Evolutionary conservation across 2,888 invertebrate species (phyloP).

Genomic region (Physocephala rufipes): DNA sequence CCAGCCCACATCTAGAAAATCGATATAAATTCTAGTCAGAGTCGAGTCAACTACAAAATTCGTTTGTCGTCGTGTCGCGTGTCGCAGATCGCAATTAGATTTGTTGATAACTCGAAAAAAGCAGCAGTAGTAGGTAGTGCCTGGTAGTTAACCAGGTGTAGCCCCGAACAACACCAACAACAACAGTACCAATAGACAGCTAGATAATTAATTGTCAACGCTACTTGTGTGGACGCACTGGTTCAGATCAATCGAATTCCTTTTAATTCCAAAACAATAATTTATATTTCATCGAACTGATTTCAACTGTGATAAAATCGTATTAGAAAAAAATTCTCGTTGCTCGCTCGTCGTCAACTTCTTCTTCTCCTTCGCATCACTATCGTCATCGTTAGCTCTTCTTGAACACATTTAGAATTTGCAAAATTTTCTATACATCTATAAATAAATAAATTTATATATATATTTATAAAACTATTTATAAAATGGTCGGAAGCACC

Average conservation of each 20-base stretch:
- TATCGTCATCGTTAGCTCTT: not conserved
- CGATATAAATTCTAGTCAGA: slow-evolving; percentile 50
- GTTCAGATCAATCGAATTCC: not conserved
- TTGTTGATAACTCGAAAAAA: slow-evolving; percentile 2
- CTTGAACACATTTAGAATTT: not conserved
- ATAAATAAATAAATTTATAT: slow-evolving; percentile 7
- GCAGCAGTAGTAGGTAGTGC: too few relatives aligned
- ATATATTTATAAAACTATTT: slow-evolving; percentile 35
- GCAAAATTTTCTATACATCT: slow-evolving; percentile 4
- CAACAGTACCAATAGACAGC: not conserved
- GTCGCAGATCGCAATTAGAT: slow-evolving; percentile 12
- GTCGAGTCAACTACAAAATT: slow-evolving; percentile 47
- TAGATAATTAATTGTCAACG: not conserved
- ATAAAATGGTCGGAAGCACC: slow-evolving; percentile 81
- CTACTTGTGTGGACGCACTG: not conserved
- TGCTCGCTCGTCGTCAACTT: not conserved
- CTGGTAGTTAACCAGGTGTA: too few relatives aligned
- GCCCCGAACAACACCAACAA: too few relatives aligned
- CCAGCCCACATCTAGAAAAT: slow-evolving; percentile 41
- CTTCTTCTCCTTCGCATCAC: slow-evolving; percentile 11
- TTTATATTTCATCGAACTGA: slow-evolving; percentile 44
- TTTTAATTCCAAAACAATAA: slow-evolving; percentile 2
- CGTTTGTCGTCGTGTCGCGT: slow-evolving; percentile 21
- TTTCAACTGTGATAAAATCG: slow-evolving; percentile 51
- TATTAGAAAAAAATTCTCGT: not conserved